A percentile compares a stretch with the other conserved stretches of the same genome.
phyloP scores from a whole-genome alignment of 1,140 invertebrate species.

The Spodoptera litura region DNA sequence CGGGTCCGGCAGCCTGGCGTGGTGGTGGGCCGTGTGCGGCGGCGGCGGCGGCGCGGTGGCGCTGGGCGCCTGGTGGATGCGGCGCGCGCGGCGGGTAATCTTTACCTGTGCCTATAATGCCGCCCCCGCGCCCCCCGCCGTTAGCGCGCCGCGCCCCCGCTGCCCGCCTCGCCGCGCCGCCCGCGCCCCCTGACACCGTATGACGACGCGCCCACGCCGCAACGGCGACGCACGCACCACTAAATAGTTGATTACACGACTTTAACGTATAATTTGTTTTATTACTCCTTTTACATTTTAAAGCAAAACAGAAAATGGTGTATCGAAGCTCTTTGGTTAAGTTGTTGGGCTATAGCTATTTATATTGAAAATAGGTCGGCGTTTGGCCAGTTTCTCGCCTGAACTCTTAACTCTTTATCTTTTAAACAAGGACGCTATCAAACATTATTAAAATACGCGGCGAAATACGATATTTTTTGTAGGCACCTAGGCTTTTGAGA shows the following conservation, averaged over 20 bases:
- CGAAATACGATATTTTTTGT: no score
- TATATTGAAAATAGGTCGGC: no score
- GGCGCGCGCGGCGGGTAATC: constrained; percentile 64
- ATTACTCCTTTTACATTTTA: constrained; percentile 72
- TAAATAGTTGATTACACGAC: constrained; percentile 65
- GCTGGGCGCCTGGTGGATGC: constrained; percentile 50
- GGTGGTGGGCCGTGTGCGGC: constrained; percentile 51
- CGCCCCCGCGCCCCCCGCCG: constrained; percentile 66
- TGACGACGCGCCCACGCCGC: constrained; percentile 68
- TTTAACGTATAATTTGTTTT: constrained; percentile 66
- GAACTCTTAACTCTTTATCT: no score
- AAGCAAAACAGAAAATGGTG: no score
- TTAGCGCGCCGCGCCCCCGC: constrained; percentile 65
- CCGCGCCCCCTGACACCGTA: constrained; percentile 70
- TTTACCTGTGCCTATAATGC: no score
- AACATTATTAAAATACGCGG: no score
- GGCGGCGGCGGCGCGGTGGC: constrained; percentile 58
- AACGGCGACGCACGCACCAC: constrained; percentile 54
- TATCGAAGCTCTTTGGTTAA: no score
- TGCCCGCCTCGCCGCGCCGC: constrained; percentile 63
- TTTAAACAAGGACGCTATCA: no score
- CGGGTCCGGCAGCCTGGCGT: constrained; percentile 59
- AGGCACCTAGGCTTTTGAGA: no score
- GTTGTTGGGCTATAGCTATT: no score
- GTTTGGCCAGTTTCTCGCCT: no score